Evolutionary conservation across 2,888 invertebrate species (phyloP).

Genomic region (Tenthredo distinguenda): DNA sequence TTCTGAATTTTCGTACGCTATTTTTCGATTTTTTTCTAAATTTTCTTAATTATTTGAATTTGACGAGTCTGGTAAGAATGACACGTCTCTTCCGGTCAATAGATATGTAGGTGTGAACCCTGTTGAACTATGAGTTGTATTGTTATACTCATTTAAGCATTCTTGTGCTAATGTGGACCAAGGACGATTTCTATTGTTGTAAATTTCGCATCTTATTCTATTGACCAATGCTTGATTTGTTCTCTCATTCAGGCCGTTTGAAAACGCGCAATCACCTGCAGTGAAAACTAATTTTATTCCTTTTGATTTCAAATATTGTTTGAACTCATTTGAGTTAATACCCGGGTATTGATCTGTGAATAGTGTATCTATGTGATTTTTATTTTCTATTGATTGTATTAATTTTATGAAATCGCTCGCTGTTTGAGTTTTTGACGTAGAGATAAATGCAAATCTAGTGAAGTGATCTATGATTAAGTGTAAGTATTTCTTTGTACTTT

Average conservation of each 20-base stretch:
- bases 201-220: slow-evolving; percentile 57
- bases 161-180: slow-evolving; percentile 58
- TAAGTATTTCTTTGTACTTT: too few relatives aligned
- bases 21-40: slow-evolving; percentile 31
- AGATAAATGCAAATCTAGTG: too few relatives aligned
- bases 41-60: background rate
- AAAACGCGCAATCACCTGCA: slow-evolving; percentile 55
- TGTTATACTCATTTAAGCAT: slow-evolving; percentile 59
- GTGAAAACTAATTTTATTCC: slow-evolving; percentile 60
- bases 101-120: slow-evolving; percentile 53
- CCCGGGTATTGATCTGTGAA: slow-evolving; percentile 63
- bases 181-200: slow-evolving; percentile 52
- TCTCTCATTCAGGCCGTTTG: slow-evolving; percentile 51
- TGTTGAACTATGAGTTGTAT: slow-evolving; percentile 56
- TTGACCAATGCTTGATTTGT: slow-evolving; percentile 52
- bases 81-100: slow-evolving; percentile 41
- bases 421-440: too few relatives aligned
- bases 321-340: slow-evolving; percentile 62
- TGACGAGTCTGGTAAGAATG: slow-evolving; percentile 30
- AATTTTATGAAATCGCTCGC: too few relatives aligned
- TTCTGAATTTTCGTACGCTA: slow-evolving; percentile 53
- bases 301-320: slow-evolving; percentile 58
- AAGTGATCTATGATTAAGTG: too few relatives aligned
- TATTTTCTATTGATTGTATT: too few relatives aligned
- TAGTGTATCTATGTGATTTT: too few relatives aligned